Evolutionary conservation across 2,888 invertebrate species (phyloP), one percentile per base, ranked within the genome.

Genomic region (Orthosia gracilis): DNA sequence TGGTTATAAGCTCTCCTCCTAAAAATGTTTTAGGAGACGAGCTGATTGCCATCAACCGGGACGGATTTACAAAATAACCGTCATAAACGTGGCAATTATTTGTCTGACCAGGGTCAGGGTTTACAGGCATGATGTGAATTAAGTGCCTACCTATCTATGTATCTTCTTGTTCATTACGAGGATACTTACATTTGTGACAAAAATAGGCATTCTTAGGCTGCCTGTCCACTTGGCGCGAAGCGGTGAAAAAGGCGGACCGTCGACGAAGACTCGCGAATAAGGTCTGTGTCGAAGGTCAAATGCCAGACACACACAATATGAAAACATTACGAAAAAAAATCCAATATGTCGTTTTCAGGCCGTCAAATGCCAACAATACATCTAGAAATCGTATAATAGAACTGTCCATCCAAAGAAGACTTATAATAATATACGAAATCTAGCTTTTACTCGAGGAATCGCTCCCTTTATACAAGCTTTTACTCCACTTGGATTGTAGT

Each of bases 311-410:
- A n/a, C 2, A 31, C 31, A 31, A 31, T 31, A 4, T 7, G 31
- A 31, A 31, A 31, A 31, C 54, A 71, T 67, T 17, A 61, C 26
- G 5, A 31, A 31, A 45, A 57, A 18, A 55, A 45, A 21, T 7
- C 13, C 52, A 76, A 52, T 62, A 57, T 15, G 15, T 9, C 21
- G 12, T 15, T 17, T 40, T 31, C 31, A 31, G 47, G 9, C 40
- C 65, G 21, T 45, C 50, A 47, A 57, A 26, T 47, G 52, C 47
- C 62, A 66, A 52, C 52, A 69, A 52, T 47, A 62, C n/a, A 4
- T 31, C 11, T 65, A 52, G 54, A 52, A 81, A 66, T 58, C 23
- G 23, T 12, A 80, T 64, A 77, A 63, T 13, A 73, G n/a, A 59
- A 64, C n/a, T 70, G 52, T 47, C 26, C n/a, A 3, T 5, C 31